Conservation (phyloP, 2,113 vertebrate genomes). For the Myrmophylax atrothorax region DNA sequence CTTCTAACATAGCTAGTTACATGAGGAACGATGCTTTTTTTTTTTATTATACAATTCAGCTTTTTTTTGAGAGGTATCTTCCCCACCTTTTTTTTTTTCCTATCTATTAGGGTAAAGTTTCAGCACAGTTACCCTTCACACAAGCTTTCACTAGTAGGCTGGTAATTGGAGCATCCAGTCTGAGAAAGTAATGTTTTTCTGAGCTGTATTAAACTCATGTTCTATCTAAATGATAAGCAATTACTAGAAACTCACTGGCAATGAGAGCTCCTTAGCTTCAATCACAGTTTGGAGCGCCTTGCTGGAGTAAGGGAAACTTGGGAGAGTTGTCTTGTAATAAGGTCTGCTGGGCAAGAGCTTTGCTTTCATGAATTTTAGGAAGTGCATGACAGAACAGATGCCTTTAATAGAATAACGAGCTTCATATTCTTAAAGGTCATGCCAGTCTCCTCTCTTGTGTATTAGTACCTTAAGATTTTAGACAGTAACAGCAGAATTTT, state of each 20-base stretch:
- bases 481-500: background rate
- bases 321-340: background rate
- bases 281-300: background rate
- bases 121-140: background rate
- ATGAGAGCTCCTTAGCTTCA: background rate
- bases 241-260: background rate
- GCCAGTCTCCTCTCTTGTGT: background rate
- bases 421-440: background rate
- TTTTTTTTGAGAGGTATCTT: background rate
- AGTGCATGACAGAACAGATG: background rate
- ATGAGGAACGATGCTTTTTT: background rate
- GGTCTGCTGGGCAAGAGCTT: background rate
- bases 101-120: background rate
- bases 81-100: rapidly evolving
- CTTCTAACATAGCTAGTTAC: background rate
- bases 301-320: background rate
- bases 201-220: background rate
- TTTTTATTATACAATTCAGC: background rate
- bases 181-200: background rate
- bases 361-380: background rate
- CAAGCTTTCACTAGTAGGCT: background rate
- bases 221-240: background rate
- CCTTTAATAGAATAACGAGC: background rate
- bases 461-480: background rate
- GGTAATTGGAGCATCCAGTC: background rate